These are phyloP conservation scores for Staurois parvus DNA, from an alignment of 2,797 vertebrate species.

Conservation along the genomic window DNA sequence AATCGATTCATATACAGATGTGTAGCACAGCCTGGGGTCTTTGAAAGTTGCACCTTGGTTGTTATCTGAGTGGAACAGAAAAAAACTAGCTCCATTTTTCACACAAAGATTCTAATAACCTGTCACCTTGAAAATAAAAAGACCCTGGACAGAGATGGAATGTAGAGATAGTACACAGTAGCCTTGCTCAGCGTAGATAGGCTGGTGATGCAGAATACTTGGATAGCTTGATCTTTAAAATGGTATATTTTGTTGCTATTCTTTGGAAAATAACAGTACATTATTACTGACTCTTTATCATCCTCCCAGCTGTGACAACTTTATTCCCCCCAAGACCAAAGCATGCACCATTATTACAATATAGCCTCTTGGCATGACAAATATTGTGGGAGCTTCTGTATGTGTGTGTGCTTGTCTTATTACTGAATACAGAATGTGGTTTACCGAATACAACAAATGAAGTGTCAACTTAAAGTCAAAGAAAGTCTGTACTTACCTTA, in stretches of 20 bases:
- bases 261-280: neutral
- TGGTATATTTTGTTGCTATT: constrained; percentile 1
- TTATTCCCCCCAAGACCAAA: neutral
- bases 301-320: neutral
- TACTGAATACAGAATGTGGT: neutral
- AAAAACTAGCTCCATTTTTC: constrained; percentile 19
- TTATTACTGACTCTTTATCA: neutral
- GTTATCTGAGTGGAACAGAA: constrained; percentile 31
- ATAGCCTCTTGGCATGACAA: neutral
- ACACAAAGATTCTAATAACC: constrained; percentile 24
- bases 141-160: neutral
- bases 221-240: constrained; percentile 24
- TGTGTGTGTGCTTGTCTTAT: neutral
- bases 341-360: neutral
- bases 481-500: neutral
- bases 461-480: neutral
- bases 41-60: constrained; percentile 1
- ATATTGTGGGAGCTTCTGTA: neutral
- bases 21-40: neutral
- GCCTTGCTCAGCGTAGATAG: neutral
- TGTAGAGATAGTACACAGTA: neutral
- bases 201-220: neutral
- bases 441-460: neutral
- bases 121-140: constrained; percentile 33
- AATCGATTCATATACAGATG: neutral